Evolutionary conservation across 2,113 vertebrate species (phyloP), one percentile per base, ranked within the genome.

Genomic region (Apodemus speciosus): DNA sequence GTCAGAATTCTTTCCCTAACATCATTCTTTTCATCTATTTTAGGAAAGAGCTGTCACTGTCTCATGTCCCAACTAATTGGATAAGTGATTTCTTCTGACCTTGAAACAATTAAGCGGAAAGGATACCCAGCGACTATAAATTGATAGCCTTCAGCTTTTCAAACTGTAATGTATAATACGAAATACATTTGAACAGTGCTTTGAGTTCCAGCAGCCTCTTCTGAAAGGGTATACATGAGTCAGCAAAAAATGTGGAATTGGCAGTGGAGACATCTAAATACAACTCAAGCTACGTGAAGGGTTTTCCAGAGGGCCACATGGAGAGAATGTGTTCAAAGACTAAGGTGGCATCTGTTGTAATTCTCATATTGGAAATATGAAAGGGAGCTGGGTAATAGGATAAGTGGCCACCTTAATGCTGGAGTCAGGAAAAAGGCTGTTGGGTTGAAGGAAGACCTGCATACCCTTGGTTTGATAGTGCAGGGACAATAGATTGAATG

Each of bases 11-110:
- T 96, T 97, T 97, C 97, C 93, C 93, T 75, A 96, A 66, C 64
- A 15, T 71, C 46, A 80, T 84, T 51, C 46, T 72, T 94, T 97
- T 94, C 84, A 93, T 97, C 95, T 95, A 62, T 95, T 96, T 97
- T 91, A 97, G 89, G 95, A 90, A 97, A 96, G 85, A 96, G 80
- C 95, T 96, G 91, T 97, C 97, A 97, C 94, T 94, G 97, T 96
- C 95, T 97, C 96, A 96, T 95, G 96, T 96, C 90, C 97, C 94
- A 92, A 97, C 97, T 98, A 98, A 98, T 97, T 98, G 97, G 96
- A 94, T 96, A 96, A 98, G 96, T 96, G 97, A 95, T 97, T 97
- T 93, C 91, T 96, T 97, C 97, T 97, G 97, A 97, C 98, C 97
- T 98, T 98, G 97, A 97, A 98, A 97, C 94, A 75, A 32, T 94